Evolutionary conservation across 64 coral and sea anemone genomes (phyloP), one percentile per base, ranked within the genome.

Genomic region (Montipora foliosa): DNA sequence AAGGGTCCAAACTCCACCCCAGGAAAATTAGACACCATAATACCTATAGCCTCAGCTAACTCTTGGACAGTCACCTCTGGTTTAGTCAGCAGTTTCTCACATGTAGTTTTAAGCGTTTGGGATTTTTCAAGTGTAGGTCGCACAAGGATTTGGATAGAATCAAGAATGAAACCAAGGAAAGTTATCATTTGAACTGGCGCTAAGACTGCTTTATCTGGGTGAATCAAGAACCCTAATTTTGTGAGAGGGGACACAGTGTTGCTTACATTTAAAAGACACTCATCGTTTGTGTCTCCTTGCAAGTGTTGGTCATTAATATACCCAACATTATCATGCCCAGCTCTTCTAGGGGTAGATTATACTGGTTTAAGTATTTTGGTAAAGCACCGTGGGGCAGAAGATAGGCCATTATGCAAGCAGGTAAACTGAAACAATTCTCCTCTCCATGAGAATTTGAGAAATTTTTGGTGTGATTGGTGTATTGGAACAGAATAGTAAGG

Each of bases 361-460:
- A 91, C 61, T 49, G 77, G 78, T 71, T 91, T 80, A 81, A 91
- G 64, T 13, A 79, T 71, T 75, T 82, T 91, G 19, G 89, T 91
- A n/a, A 91, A 91, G 44, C 77, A 44, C 20, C 88, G 37, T 15
- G 88, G 75, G 50, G 53, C 74, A 55, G 52, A 77, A 78, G 87
- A n/a, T 6, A 82, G 67, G 6, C 90, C 90, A 82, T 91, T 50
- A 53, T 47, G 78, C 14, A 91, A 58, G 47, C 78, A 80, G n/a
- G 8, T 82, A 2, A 91, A 91, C 44, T 91, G 79, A 91, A 81
- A 74, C 78, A 91, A 59, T 82, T 70, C 82, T 69, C 66, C 89
- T 80, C 79, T 91, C 52, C 59, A 81, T 49, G 21, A 44, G 21
- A 91, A 91, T 81, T 19, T 91, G 6, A 90, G 77, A 90, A 67